These are phyloP conservation scores for Odontothrips loti DNA, from an alignment of 2,888 invertebrate species.

Conservation along the genomic window DNA sequence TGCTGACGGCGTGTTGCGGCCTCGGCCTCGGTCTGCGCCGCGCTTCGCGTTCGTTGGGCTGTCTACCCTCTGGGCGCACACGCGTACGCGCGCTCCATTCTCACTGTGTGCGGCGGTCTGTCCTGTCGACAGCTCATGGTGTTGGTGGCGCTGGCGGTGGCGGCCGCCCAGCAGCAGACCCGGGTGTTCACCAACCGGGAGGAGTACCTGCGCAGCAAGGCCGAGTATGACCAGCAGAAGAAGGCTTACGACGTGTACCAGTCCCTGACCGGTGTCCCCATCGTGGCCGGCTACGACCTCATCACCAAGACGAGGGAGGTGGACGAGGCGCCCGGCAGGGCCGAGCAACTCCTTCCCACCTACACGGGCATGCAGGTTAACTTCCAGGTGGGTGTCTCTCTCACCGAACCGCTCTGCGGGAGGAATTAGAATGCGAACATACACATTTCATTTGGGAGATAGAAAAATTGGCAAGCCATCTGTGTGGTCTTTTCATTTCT, in stretches of 20 bases:
- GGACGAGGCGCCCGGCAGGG: neutral
- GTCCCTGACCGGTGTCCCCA: neutral
- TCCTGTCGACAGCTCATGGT: neutral
- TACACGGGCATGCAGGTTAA: neutral
- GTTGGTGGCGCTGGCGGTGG: neutral
- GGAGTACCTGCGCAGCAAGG: neutral
- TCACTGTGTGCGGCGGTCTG: neutral
- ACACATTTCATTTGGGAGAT: too few species aligned
- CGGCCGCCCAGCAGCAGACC: neutral
- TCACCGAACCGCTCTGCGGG: too few species aligned
- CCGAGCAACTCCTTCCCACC: constrained; percentile 11
- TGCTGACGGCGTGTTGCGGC: too few species aligned
- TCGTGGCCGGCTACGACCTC: neutral
- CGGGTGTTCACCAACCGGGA: neutral
- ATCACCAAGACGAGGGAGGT: neutral
- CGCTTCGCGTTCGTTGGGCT: neutral
- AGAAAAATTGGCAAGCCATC: too few species aligned
- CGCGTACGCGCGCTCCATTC: neutral
- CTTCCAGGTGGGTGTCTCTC: neutral
- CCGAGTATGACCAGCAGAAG: constrained; percentile 7
- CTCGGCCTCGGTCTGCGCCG: neutral
- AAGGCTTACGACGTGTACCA: neutral
- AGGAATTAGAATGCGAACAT: too few species aligned
- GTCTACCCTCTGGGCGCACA: neutral
- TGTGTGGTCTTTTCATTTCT: too few species aligned